phyloP scores from a whole-genome alignment of 2,113 vertebrate genomes.

The Uropsilus gracilis region DNA sequence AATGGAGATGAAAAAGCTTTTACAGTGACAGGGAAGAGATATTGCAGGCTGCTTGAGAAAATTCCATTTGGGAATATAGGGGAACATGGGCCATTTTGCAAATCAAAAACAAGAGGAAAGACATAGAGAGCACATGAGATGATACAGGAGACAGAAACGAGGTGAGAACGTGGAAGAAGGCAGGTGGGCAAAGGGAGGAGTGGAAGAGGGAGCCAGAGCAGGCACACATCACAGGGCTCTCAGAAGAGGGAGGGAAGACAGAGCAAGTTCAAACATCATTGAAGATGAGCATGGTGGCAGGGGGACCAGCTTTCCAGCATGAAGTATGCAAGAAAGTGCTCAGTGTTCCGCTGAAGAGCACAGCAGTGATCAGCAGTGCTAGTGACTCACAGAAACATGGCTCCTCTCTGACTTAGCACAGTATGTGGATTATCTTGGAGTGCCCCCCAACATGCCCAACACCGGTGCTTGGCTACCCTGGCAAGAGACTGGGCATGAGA shows the following conservation, averaged over 20 bases:
- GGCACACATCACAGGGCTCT: background rate
- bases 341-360: background rate
- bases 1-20: slow-evolving; percentile 74
- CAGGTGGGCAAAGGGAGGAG: background rate
- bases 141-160: background rate
- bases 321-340: background rate
- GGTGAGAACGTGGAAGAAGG: background rate
- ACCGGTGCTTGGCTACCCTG: background rate
- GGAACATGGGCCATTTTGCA: slow-evolving; percentile 28
- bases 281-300: rapidly evolving
- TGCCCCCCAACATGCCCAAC: background rate
- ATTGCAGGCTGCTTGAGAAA: slow-evolving; percentile 54
- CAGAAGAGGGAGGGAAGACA: background rate
- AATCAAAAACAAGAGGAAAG: slow-evolving; percentile 52
- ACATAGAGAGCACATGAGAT: background rate
- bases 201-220: background rate
- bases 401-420: background rate
- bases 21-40: slow-evolving; percentile 62
- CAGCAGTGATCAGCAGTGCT: background rate
- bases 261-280: background rate
- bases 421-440: background rate
- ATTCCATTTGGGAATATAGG: slow-evolving; percentile 17
- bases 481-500: background rate
- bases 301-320: background rate
- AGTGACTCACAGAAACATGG: background rate